These are phyloP conservation scores for Eretmochelys imbricata DNA, from an alignment of 2,113 vertebrate species.

Conservation along the genomic window DNA sequence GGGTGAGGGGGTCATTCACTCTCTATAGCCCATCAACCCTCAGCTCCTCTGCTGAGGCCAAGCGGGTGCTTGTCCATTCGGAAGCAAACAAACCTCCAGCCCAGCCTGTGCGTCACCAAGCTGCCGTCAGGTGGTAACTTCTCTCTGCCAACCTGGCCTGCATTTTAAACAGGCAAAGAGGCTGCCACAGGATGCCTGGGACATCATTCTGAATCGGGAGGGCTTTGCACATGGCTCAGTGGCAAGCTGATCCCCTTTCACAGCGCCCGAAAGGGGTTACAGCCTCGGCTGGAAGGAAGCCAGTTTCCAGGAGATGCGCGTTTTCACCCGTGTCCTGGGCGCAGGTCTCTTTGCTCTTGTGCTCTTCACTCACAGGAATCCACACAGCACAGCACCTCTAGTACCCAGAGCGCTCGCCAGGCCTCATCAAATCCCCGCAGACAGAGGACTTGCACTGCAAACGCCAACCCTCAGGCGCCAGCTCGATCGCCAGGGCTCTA, in stretches of 20 bases:
- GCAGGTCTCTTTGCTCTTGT: background rate
- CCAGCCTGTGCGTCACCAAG: background rate
- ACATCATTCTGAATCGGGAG: no score
- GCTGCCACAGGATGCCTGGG: background rate
- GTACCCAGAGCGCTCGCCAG: background rate
- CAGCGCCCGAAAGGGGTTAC: no score
- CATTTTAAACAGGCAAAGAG: background rate
- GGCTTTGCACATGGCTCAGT: background rate
- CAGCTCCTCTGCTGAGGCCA: background rate
- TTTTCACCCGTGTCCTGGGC: background rate
- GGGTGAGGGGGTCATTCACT: background rate
- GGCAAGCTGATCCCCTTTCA: no score
- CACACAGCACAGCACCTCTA: background rate
- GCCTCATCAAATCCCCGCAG: background rate
- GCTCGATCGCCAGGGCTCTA: background rate
- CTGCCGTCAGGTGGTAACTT: background rate
- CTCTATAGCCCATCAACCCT: background rate
- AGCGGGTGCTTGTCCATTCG: background rate
- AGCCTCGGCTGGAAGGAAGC: background rate
- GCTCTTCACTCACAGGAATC: background rate
- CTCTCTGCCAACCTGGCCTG: background rate
- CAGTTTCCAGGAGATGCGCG: background rate
- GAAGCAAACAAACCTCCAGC: background rate
- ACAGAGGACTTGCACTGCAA: background rate
- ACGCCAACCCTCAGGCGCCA: background rate